Percentiles rank a stretch among this genome's conserved stretches.
Evolutionary conservation across 64 coral and sea anemone genomes (phyloP).

Genomic region (Montipora capricornis): DNA sequence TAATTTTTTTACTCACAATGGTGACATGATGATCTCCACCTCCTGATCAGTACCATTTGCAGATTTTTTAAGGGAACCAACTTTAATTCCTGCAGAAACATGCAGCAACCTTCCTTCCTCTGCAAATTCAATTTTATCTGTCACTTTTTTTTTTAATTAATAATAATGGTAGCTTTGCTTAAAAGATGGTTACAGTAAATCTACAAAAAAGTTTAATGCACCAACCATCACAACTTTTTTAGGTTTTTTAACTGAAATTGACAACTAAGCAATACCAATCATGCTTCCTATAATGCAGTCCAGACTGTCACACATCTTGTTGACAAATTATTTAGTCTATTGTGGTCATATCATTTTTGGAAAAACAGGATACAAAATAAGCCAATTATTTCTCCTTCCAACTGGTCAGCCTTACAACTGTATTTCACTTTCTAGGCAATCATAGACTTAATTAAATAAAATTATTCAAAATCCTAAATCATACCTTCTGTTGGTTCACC

Average conservation of each 20-base stretch:
- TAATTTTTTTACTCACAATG: constrained; percentile 80
- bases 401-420: too few relatives aligned
- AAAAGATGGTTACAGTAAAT: too few relatives aligned
- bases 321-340: too few relatives aligned
- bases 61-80: constrained; percentile 46
- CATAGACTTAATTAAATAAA: neutral
- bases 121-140: constrained; percentile 7
- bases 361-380: too few relatives aligned
- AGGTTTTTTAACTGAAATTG: too few relatives aligned
- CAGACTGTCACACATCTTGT: too few relatives aligned
- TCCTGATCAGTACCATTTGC: constrained; percentile 35
- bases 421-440: neutral
- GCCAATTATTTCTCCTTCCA: too few relatives aligned
- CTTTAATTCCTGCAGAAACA: constrained; percentile 82
- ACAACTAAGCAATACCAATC: too few relatives aligned
- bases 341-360: neutral
- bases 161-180: too few relatives aligned
- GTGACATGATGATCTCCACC: constrained; percentile 62
- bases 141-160: neutral
- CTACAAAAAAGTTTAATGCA: too few relatives aligned
- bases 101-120: constrained; percentile 90
- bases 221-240: too few relatives aligned
- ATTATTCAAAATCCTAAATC: neutral
- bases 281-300: too few relatives aligned
- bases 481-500: constrained; percentile 78